phyloP scores from a whole-genome alignment of 2,113 vertebrate species.

The Cynoglossus semilaevis region DNA sequence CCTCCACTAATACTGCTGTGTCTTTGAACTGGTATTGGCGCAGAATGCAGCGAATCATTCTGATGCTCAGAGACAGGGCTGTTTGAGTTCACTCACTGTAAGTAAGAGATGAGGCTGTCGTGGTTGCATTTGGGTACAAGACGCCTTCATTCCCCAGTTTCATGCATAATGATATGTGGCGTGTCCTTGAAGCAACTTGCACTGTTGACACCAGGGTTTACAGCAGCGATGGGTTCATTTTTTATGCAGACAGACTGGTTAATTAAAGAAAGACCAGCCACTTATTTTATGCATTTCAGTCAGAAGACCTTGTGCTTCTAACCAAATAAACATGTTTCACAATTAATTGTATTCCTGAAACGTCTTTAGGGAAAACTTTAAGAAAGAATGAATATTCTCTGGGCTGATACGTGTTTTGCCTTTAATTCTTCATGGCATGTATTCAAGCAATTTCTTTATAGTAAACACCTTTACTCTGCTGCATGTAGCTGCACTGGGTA shows the following conservation, averaged over 20 bases:
- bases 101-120: constrained; percentile 5
- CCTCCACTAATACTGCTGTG: neutral
- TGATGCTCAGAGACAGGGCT: constrained; percentile 3
- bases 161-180: constrained; percentile 30
- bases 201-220: constrained; percentile 4
- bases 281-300: neutral
- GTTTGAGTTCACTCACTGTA: constrained; percentile 6
- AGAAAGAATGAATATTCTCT: no score
- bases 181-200: constrained; percentile 11
- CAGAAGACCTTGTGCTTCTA: no score
- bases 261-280: neutral
- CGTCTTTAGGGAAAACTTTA: no score
- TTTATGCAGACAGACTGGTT: neutral
- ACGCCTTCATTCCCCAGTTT: constrained; percentile 7
- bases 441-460: no score
- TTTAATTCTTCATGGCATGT: no score
- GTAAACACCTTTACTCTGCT: no score
- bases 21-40: constrained; percentile 31
- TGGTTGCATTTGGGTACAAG: constrained; percentile 9
- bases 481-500: no score
- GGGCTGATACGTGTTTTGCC: no score
- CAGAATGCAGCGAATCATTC: constrained; percentile 7
- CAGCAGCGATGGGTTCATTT: neutral
- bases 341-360: no score
- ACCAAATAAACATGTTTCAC: no score